Evolutionary conservation across 1,140 invertebrate species (phyloP), one percentile per base, ranked within the genome.

Genomic region (Pseudomyrmex cubaensis): DNA sequence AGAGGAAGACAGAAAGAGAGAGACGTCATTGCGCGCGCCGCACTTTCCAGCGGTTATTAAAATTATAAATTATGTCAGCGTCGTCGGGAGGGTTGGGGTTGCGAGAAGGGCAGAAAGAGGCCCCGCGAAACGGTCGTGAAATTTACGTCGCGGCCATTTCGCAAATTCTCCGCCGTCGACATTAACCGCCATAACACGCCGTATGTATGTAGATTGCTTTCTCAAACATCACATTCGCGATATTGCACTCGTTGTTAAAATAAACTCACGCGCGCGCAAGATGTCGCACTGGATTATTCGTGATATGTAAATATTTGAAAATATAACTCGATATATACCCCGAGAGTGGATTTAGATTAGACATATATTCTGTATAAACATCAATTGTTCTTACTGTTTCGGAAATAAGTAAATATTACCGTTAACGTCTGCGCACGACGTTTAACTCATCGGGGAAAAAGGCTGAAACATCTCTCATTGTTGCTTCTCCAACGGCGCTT

Each of bases 1-100:
- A 35, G 35, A 35, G 5, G 35, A 35, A 35, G 35, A 35, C 35
- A 35, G 35, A 35, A 35, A 35, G 35, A 63, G 50, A 1, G 63
- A 69, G 35, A 66, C 35, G 35, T 35, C 35, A 35, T 35, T 35
- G 61, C 52, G 35, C 15, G 13, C 46, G 74, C 54, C 70, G 12
- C 17, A 54, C 61, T 22, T 76, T 35, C 22, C 44, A 44, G 76
- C 46, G 76, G 66, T 80, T 80, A 80, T 80, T 80, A 80, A 80
- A 80, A 80, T 80, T 80, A 80, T 80, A 80, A 80, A 80, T 80
- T 80, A 80, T 70, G 54, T 66, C 10, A 22, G 66, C 66, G 66
- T 80, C 46, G 35, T 35, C 35, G 35, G 35, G 5, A 35, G 35
- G 5, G 35, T 35, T 35, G 35, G 64, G 61, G 63, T 80, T 64